Evolutionary conservation across 1,140 invertebrate genomes (phyloP).

Genomic region (Lepidotrigona ventralis): DNA sequence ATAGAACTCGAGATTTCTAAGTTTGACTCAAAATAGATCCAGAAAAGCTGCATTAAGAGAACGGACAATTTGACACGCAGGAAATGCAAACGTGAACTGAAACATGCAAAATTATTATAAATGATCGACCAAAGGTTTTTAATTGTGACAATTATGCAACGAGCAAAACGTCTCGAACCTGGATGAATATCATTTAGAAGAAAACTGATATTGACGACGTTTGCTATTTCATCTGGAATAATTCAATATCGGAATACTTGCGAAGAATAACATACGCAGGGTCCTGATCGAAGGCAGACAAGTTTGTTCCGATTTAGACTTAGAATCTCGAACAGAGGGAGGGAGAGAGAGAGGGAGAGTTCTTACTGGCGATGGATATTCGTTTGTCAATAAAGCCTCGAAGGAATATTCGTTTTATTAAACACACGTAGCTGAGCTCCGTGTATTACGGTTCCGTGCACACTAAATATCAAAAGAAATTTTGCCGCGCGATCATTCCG

Average conservation of each 20-base stretch:
- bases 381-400: constrained; percentile 9
- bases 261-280: neutral
- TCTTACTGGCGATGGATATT: neutral
- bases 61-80: too few relatives aligned
- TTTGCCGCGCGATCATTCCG: constrained; percentile 37
- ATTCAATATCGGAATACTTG: neutral
- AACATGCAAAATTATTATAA: too few relatives aligned
- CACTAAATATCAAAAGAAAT: constrained; percentile 49
- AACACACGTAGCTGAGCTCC: neutral
- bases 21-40: too few relatives aligned
- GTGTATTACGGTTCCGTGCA: constrained; percentile 1
- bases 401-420: constrained; percentile 17
- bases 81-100: too few relatives aligned
- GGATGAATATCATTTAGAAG: too few relatives aligned
- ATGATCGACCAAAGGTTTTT: too few relatives aligned
- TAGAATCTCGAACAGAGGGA: neutral
- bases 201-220: too few relatives aligned
- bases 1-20: too few relatives aligned
- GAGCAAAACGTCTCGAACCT: too few relatives aligned
- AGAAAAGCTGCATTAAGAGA: too few relatives aligned
- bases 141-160: too few relatives aligned
- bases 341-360: neutral
- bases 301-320: neutral
- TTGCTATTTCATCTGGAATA: too few relatives aligned
- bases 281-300: neutral